Conservation (phyloP, 2,113 vertebrate genomes). For the Nanger granti region DNA sequence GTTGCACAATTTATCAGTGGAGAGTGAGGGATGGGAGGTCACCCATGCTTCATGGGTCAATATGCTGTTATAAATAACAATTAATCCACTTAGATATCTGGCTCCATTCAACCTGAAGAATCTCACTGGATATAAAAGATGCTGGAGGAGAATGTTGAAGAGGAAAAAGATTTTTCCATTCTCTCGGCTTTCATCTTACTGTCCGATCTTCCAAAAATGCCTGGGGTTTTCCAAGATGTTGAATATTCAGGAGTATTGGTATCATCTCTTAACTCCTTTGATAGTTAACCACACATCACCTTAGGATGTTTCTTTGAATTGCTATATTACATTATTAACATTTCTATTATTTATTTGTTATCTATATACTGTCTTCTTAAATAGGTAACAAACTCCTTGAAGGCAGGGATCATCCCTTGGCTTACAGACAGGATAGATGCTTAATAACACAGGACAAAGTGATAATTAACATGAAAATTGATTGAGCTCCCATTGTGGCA, state of each 20-base stretch:
- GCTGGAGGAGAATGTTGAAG: not conserved
- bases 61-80: slow-evolving; percentile 58
- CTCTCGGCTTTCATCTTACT: not conserved
- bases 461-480: not conserved
- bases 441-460: not conserved
- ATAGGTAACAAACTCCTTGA: not conserved
- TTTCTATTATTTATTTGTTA: not conserved
- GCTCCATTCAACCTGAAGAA: slow-evolving; percentile 44
- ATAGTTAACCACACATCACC: not conserved
- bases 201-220: not conserved
- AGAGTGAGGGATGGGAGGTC: slow-evolving; percentile 32
- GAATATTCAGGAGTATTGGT: not conserved
- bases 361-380: not conserved
- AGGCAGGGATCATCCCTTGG: not conserved
- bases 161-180: not conserved
- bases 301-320: not conserved
- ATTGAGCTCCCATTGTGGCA: not conserved
- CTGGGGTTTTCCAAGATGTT: not conserved
- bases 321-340: not conserved
- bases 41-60: slow-evolving; percentile 28
- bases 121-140: not conserved
- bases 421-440: not conserved
- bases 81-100: slow-evolving; percentile 63
- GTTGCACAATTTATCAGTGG: slow-evolving; percentile 54
- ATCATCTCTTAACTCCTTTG: not conserved